A percentile compares a stretch with the other conserved stretches of the same genome.
These are phyloP conservation scores for Cataglyphis rosenhaueri DNA, from an alignment of 2,888 invertebrate species.

Conservation along the genomic window DNA sequence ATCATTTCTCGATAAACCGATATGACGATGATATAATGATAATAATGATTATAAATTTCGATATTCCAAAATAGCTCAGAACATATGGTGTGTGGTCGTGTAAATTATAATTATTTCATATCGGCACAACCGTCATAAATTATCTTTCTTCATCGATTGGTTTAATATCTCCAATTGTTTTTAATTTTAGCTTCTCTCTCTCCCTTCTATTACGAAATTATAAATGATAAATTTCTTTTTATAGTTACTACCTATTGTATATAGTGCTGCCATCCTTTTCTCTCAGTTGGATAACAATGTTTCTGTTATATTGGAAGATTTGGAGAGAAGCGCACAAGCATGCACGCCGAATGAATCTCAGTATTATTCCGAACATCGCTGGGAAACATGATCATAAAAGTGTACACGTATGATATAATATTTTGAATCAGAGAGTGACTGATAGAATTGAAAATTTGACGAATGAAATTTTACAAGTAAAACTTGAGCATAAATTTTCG, in stretches of 20 bases:
- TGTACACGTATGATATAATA: constrained; percentile 88
- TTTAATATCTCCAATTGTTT: neutral
- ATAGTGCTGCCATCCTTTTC: constrained; percentile 91
- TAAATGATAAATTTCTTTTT: constrained; percentile 38
- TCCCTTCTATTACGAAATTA: neutral
- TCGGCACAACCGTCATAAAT: neutral
- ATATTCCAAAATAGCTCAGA: neutral
- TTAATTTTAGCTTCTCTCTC: neutral
- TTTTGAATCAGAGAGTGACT: neutral
- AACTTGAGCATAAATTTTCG: constrained; percentile 59
- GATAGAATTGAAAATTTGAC: neutral
- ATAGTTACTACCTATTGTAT: constrained; percentile 75
- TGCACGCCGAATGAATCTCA: constrained; percentile 89
- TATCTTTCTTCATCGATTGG: neutral
- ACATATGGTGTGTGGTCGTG: neutral
- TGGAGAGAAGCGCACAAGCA: constrained; percentile 92
- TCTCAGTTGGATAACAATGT: constrained; percentile 91
- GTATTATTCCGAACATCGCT: constrained; percentile 81
- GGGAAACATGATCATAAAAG: constrained; percentile 89
- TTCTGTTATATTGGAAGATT: constrained; percentile 91
- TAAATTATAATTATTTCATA: neutral
- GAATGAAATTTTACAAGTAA: neutral
- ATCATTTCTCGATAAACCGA: neutral
- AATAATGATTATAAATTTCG: neutral
- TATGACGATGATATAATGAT: too few species aligned